phyloP scores from a whole-genome alignment of 2,888 invertebrate genomes.

The Branchellion lobata region DNA sequence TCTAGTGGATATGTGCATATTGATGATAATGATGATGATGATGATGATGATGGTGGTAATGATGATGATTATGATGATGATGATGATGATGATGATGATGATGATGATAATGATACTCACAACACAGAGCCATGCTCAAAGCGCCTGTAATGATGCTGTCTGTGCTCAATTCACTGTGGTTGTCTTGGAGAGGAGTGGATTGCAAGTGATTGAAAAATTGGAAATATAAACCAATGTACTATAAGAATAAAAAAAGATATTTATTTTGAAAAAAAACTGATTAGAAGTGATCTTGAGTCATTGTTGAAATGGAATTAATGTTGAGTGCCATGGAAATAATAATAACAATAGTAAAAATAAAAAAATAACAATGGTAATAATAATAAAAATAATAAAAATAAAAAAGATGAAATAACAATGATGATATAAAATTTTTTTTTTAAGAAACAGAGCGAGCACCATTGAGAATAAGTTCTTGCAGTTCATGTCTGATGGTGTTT shows the following conservation, averaged over 20 bases:
- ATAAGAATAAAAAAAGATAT: no score
- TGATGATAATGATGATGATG: constrained; percentile 40
- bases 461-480: constrained; percentile 64
- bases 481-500: constrained; percentile 76
- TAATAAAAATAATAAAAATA: neutral
- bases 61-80: constrained; percentile 38
- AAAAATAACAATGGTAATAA: neutral
- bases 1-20: constrained; percentile 52
- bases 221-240: no score
- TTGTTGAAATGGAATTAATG: no score
- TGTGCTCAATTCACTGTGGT: constrained; percentile 55
- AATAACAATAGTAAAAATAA: neutral
- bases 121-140: constrained; percentile 83
- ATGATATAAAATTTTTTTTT: no score
- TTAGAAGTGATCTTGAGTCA: no score
- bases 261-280: no score
- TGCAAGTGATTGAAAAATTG: no score
- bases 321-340: no score
- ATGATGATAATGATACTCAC: constrained; percentile 65
- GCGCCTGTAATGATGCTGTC: constrained; percentile 76
- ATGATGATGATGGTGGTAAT: constrained; percentile 34
- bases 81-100: constrained; percentile 41
- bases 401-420: neutral
- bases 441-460: constrained; percentile 48
- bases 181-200: constrained; percentile 54